A percentile compares a stretch with the other conserved stretches of the same genome.
These are phyloP conservation scores for Pardalotus punctatus DNA, from an alignment of 2,113 vertebrate species.

Conservation along the genomic window DNA sequence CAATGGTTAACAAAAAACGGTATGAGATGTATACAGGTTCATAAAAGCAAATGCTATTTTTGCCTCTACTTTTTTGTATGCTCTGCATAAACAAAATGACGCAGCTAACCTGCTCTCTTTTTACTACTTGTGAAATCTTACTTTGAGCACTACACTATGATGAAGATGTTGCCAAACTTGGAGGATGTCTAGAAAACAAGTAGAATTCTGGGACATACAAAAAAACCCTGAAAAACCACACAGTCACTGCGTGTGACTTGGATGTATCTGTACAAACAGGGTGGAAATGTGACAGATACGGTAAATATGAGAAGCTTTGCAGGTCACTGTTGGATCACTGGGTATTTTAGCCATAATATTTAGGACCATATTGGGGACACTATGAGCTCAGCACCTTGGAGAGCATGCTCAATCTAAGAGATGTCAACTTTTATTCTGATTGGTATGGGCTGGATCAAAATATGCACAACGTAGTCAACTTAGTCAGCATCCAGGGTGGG, in stretches of 20 bases:
- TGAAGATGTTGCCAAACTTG: background rate
- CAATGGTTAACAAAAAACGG: background rate
- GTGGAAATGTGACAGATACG: background rate
- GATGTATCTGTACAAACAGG: background rate
- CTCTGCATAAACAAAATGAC: background rate
- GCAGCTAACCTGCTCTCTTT: background rate
- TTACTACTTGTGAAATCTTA: background rate
- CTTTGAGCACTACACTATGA: background rate
- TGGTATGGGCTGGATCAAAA: background rate
- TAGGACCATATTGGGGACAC: rapidly evolving
- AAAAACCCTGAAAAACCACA: background rate
- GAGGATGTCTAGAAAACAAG: background rate
- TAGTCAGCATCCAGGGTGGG: background rate
- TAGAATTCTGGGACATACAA: background rate
- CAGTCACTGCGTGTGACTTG: background rate
- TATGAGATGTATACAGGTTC: background rate
- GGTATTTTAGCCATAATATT: background rate
- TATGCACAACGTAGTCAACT: background rate
- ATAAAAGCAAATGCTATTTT: background rate
- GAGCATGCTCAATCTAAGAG: background rate
- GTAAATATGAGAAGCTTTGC: background rate
- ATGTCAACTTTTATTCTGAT: background rate
- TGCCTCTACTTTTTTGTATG: background rate
- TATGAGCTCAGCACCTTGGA: background rate
- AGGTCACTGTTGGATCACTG: background rate